Conservation (phyloP, 2,888 invertebrate genomes). For the Incurvaria masculella region DNA sequence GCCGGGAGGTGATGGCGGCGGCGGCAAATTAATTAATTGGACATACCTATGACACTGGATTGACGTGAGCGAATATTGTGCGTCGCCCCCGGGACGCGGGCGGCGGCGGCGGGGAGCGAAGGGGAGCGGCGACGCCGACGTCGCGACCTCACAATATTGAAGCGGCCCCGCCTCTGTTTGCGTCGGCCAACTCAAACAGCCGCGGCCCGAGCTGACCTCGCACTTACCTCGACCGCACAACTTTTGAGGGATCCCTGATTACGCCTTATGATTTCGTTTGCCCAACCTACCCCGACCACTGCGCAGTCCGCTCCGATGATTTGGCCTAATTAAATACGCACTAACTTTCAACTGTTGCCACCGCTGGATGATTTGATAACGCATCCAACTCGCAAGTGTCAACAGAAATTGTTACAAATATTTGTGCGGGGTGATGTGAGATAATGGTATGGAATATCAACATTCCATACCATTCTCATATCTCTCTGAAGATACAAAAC, state of each 20-base stretch:
- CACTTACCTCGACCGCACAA: background rate
- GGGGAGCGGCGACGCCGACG: too few relatives aligned
- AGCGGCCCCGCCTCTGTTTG: background rate
- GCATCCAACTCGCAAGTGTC: too few relatives aligned
- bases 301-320: background rate
- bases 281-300: background rate
- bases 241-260: background rate
- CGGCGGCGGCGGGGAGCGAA: background rate
- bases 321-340: background rate
- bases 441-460: too few relatives aligned
- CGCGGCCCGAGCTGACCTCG: background rate
- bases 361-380: too few relatives aligned
- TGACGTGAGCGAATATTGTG: background rate
- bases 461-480: too few relatives aligned
- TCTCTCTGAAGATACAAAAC: too few relatives aligned
- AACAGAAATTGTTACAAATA: too few relatives aligned
- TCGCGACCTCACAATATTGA: background rate
- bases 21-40: background rate
- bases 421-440: too few relatives aligned
- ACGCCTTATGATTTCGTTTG: background rate
- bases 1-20: background rate
- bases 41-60: background rate
- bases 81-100: background rate
- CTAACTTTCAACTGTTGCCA: background rate
- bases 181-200: background rate